Evolutionary conservation across 1,140 invertebrate species (phyloP).

Genomic region (Leucophenga varia): DNA sequence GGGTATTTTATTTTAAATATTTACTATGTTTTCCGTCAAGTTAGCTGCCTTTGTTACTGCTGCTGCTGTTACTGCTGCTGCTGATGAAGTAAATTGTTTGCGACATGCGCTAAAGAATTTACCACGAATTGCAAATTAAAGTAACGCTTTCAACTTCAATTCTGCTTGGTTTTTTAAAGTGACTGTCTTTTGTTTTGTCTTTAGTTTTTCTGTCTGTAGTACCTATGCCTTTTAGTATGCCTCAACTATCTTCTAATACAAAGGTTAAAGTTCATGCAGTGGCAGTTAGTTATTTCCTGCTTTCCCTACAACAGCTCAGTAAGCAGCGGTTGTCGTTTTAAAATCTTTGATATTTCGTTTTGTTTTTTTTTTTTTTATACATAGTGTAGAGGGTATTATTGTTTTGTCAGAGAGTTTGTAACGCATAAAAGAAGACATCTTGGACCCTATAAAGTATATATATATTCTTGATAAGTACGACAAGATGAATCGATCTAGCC

Average conservation of each 20-base stretch:
- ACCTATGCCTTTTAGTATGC: too few relatives aligned
- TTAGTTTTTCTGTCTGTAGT: conserved; percentile 7
- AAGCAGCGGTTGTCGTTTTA: too few relatives aligned
- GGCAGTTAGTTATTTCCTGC: conserved; percentile 28
- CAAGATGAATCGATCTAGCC: too few relatives aligned
- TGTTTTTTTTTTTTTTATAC: too few relatives aligned
- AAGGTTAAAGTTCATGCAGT: conserved; percentile 45
- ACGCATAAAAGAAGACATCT: too few relatives aligned
- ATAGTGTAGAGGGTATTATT: too few relatives aligned
- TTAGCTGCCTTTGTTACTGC: not conserved
- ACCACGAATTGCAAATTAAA: conserved; percentile 53
- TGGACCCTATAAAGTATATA: too few relatives aligned
- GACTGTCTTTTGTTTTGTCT: not conserved
- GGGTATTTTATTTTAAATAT: conserved; percentile 12
- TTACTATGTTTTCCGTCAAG: not conserved
- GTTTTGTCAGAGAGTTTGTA: too few relatives aligned
- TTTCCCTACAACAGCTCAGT: not conserved
- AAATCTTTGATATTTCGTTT: too few relatives aligned
- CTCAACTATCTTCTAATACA: too few relatives aligned
- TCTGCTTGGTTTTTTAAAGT: conserved; percentile 1
- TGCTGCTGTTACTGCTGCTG: not conserved
- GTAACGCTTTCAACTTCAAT: conserved; percentile 25
- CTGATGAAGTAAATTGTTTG: too few relatives aligned
- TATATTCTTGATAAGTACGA: too few relatives aligned
- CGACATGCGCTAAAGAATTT: conserved; percentile 35